phyloP scores from a whole-genome alignment of 2,113 vertebrate genomes.

The Proteles cristata region DNA sequence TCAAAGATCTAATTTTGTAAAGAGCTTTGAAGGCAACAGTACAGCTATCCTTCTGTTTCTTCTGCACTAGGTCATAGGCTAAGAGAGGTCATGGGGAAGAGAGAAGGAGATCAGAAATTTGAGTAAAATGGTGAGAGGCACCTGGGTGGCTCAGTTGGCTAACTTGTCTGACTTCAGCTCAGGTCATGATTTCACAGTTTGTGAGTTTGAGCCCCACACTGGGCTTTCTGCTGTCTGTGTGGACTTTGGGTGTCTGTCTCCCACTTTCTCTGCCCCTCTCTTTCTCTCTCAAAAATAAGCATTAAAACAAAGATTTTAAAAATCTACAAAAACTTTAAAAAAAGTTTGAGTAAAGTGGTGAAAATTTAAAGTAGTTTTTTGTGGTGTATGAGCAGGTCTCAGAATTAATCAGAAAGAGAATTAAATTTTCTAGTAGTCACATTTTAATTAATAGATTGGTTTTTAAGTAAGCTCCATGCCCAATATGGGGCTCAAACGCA shows the following conservation, averaged over 20 bases:
- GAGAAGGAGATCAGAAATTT: neutral
- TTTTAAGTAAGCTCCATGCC: neutral
- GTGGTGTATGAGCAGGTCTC: neutral
- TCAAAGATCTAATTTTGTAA: conserved; percentile 14
- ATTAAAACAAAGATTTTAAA: no score
- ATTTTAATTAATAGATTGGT: neutral
- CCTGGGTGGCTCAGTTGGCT: no score
- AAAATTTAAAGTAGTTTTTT: neutral
- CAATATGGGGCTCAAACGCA: neutral
- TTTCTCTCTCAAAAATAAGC: no score
- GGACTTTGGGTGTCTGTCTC: no score
- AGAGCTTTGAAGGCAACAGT: neutral
- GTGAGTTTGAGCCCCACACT: no score
- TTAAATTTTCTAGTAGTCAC: neutral
- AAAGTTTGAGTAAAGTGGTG: conserved; percentile 10
- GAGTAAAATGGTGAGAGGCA: neutral
- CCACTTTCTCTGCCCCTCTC: no score
- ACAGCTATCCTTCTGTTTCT: neutral
- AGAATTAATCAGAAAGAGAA: neutral
- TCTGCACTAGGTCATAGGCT: neutral
- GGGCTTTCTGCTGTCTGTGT: no score
- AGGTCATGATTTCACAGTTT: no score
- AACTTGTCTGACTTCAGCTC: no score
- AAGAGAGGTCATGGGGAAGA: neutral
- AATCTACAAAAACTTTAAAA: no score